phyloP scores from a whole-genome alignment of 2,113 vertebrate species.

The Gymnarchus niloticus region DNA sequence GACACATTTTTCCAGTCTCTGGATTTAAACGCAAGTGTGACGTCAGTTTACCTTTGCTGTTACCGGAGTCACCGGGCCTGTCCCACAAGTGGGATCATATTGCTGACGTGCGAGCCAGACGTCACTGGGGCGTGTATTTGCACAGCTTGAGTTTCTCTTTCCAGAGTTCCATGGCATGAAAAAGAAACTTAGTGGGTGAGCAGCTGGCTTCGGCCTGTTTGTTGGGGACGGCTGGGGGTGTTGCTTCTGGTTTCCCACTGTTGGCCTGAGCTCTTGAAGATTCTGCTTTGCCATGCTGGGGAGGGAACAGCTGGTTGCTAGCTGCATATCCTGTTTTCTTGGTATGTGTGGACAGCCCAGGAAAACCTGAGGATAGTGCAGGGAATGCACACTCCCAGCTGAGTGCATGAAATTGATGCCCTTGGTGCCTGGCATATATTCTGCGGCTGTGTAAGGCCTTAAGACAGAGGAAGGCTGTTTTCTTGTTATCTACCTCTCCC shows the following conservation, averaged over 20 bases:
- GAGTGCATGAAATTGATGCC: background rate
- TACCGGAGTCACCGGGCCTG: background rate
- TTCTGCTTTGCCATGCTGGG: background rate
- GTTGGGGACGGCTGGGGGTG: background rate
- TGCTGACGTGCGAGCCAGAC: background rate
- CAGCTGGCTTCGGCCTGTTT: background rate
- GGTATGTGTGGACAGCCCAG: background rate
- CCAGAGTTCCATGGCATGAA: conserved; percentile 30
- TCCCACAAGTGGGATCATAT: conserved; percentile 21
- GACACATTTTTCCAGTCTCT: background rate
- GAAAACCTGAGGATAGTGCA: background rate
- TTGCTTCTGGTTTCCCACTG: no score
- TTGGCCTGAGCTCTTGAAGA: background rate
- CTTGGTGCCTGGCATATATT: background rate
- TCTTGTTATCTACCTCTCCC: background rate
- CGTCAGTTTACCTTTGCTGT: background rate
- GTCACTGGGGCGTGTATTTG: conserved; percentile 38
- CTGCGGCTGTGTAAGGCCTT: background rate
- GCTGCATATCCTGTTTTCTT: background rate
- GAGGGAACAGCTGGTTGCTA: background rate
- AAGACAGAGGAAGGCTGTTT: background rate
- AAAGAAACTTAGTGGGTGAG: conserved; percentile 41
- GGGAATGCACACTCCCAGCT: background rate
- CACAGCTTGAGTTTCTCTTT: conserved; percentile 55
- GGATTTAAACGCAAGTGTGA: conserved; percentile 2